phyloP scores from a whole-genome alignment of 1,140 invertebrate genomes.

The Hydropsyche tenuis region DNA sequence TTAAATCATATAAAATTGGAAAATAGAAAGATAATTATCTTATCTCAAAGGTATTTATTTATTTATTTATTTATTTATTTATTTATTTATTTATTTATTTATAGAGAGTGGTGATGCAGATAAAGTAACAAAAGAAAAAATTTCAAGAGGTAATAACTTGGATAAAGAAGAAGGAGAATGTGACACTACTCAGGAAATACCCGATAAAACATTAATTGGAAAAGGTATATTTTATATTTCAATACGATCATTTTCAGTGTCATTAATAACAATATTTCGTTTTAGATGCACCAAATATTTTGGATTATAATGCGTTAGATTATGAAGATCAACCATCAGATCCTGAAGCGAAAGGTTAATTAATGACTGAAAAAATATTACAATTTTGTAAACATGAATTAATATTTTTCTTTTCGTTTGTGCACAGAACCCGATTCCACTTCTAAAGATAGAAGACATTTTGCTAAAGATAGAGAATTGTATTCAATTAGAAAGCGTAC shows the following conservation, averaged over 20 bases:
- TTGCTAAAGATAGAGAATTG: not conserved
- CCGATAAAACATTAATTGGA: constrained; percentile 14
- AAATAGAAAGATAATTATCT: too few relatives aligned
- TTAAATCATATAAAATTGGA: constrained; percentile 47
- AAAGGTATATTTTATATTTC: constrained; percentile 29
- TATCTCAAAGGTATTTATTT: too few relatives aligned
- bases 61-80: not conserved
- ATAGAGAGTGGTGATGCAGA: constrained; percentile 21
- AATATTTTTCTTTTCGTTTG: not conserved
- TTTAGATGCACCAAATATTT: constrained; percentile 36
- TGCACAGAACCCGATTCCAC: constrained; percentile 10
- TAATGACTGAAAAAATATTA: too few relatives aligned
- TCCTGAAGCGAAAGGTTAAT: constrained; percentile 43
- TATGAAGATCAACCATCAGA: constrained; percentile 55
- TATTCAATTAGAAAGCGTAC: constrained; percentile 23
- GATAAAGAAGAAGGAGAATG: constrained; percentile 49
- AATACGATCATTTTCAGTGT: too few relatives aligned
- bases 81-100: not conserved
- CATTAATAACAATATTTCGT: too few relatives aligned
- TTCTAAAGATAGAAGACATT: constrained; percentile 13
- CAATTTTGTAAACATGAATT: not conserved
- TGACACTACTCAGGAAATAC: constrained; percentile 42
- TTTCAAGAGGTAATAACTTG: not conserved
- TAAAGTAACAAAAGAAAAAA: constrained; percentile 51
- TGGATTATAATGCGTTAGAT: constrained; percentile 61